Evolutionary conservation across 2,113 vertebrate genomes (phyloP).

Genomic region (Bambusicola thoracicus): DNA sequence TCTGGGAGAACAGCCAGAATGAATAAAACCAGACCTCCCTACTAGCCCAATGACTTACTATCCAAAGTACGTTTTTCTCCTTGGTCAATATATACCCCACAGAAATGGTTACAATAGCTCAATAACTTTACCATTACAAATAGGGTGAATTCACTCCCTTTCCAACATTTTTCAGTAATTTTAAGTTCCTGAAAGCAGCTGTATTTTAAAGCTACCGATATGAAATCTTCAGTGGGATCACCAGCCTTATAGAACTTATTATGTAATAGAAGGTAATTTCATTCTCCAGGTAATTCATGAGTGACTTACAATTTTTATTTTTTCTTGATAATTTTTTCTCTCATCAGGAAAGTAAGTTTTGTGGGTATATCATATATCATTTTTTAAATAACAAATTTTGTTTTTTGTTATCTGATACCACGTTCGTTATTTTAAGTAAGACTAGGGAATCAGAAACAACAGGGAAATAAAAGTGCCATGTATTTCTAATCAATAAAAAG

Average conservation of each 20-base stretch:
- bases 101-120: neutral
- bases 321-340: neutral
- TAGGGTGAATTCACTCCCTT: neutral
- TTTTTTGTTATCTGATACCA: neutral
- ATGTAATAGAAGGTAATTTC: neutral
- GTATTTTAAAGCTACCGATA: slow-evolving; percentile 1
- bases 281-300: neutral
- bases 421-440: neutral
- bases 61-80: neutral
- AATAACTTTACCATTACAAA: neutral
- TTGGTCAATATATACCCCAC: neutral
- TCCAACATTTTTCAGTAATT: neutral
- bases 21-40: neutral
- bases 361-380: neutral
- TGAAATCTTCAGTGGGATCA: slow-evolving; percentile 13
- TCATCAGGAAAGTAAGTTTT: neutral
- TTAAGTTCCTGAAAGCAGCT: neutral
- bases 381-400: slow-evolving; percentile 36
- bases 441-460: neutral
- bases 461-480: neutral
- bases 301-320: neutral
- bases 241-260: neutral
- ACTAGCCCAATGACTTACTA: neutral
- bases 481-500: neutral
- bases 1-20: neutral